Percentiles rank a stretch among this genome's conserved stretches.
Conservation (phyloP, 2,888 invertebrate genomes). For the Tetranychus piercei region DNA sequence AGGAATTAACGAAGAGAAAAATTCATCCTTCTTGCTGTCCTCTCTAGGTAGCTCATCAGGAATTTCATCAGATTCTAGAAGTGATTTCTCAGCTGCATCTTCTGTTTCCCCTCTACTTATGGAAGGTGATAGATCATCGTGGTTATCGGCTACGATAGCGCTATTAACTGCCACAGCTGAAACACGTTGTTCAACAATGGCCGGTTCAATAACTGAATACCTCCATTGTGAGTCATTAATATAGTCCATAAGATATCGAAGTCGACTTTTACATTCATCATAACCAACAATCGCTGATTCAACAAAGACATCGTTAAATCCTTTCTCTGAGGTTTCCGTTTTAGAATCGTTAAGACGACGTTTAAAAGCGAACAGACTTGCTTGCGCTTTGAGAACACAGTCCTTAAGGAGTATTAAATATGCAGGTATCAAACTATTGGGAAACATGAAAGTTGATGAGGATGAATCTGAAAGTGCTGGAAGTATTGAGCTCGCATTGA, state of each 20-base stretch:
- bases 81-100: not conserved
- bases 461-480: not conserved
- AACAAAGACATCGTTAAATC: not conserved
- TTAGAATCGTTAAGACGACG: not conserved
- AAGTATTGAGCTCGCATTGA: not conserved
- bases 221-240: conserved; percentile 21
- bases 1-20: conserved; percentile 19
- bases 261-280: conserved; percentile 18
- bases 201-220: conserved; percentile 21
- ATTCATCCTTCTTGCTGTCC: not conserved
- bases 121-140: not conserved
- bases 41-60: not conserved
- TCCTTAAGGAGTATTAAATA: conserved; percentile 23
- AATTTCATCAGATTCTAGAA: not conserved
- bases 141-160: not conserved
- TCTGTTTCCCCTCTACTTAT: not conserved
- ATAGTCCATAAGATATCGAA: conserved; percentile 15
- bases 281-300: conserved; percentile 4
- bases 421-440: conserved; percentile 18
- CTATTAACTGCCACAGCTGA: not conserved
- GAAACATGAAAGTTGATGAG: conserved; percentile 16
- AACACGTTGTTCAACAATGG: conserved; percentile 10
- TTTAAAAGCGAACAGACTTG: conserved; percentile 19
- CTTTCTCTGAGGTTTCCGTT: not conserved
- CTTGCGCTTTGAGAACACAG: conserved; percentile 21